Base-by-base conservation (phyloP, 2,888 invertebrate species). In the Perizoma affinitatum region DNA sequence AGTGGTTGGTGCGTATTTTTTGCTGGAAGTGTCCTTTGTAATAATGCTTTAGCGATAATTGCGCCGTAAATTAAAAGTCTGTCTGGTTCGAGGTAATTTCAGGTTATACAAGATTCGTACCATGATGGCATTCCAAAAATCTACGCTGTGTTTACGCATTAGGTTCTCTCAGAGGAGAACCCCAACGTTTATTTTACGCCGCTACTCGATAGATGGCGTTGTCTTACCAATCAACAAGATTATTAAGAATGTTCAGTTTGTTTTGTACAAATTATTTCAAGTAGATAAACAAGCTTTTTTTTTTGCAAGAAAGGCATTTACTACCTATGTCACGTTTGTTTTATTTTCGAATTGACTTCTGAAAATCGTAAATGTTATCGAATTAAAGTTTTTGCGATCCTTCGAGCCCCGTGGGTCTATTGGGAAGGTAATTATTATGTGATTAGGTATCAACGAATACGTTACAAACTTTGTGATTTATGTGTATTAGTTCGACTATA, bases 391-490 rank as follows among this genome's bases (percentile, higher is more conserved):
- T 70, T 70, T 71, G 72, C 74, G 69, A 75, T 76, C 82, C 76
- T 77, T 82, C 79, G 72, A 75, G 73, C 77, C 70, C 66, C 69
- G 59, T 73, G 80, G 78, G 74, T 76, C 73, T 83, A 84, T 83
- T 75, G 82, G 75, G 77, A 83, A 81, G 75, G 79, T 85, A 81
- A 88, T 90, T 87, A 89, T 87, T 84, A 83, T 79, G 85, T 83
- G 88, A 90, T 89, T 88, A 89, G 67, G 61, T 69, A 86, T 86
- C 84, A 82, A 78, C 79, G 76, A 80, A 79, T 83, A 84, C 83
- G 82, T 76, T 63, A 49, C 74, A 79, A 89, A 90, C 76, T 88
- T 88, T 88, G 79, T 90, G 88, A 90, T 90, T 90, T 90, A 90
- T 87, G 88, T 83, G 83, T 80, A 80, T 84, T 86, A 86, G 70